Conservation (phyloP, 2,888 invertebrate species). For the Nephrocerus scutellatus region DNA sequence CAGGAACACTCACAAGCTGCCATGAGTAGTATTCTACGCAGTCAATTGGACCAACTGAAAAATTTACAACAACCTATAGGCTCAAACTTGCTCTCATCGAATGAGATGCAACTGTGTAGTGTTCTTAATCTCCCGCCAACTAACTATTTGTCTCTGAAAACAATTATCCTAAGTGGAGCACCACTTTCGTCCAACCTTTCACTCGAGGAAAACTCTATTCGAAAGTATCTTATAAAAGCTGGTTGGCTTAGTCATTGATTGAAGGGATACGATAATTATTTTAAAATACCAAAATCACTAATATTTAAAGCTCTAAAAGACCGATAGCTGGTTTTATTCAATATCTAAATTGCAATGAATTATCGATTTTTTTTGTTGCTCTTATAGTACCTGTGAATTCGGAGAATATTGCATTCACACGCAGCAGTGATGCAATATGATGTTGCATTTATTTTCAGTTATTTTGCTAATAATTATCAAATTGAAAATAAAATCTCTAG, state of each 20-base stretch:
- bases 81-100: constrained; percentile 57
- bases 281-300: too few relatives aligned
- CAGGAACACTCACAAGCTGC: constrained; percentile 12
- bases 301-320: too few relatives aligned
- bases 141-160: constrained; percentile 83
- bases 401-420: too few relatives aligned
- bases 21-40: constrained; percentile 55
- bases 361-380: too few relatives aligned
- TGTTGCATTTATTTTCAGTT: too few relatives aligned
- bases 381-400: too few relatives aligned
- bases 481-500: too few relatives aligned
- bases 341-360: too few relatives aligned
- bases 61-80: constrained; percentile 40
- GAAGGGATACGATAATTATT: too few relatives aligned
- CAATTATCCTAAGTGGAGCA: constrained; percentile 60
- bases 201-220: constrained; percentile 47
- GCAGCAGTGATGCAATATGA: too few relatives aligned
- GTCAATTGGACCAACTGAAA: constrained; percentile 40
- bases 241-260: constrained; percentile 47
- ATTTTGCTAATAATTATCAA: too few relatives aligned
- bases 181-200: constrained; percentile 34
- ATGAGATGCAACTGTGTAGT: constrained; percentile 68
- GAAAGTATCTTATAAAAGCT: constrained; percentile 47
- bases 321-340: too few relatives aligned
- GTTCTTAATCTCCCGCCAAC: constrained; percentile 75